These are phyloP conservation scores for Hippopotamyrus pictus DNA, from an alignment of 2,797 vertebrate genomes.

Conservation along the genomic window DNA sequence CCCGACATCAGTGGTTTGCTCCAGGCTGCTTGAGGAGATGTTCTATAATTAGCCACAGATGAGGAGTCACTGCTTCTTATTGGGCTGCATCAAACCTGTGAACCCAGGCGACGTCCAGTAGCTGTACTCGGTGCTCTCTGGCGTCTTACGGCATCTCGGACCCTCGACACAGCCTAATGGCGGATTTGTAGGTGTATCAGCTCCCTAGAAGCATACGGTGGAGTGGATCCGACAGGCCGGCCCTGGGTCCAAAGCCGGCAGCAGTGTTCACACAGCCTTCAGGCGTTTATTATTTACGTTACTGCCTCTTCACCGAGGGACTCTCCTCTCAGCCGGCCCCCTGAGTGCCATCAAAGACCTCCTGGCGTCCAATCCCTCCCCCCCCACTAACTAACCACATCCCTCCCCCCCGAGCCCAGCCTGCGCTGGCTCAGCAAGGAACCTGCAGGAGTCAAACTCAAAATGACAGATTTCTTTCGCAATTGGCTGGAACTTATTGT, in stretches of 20 bases:
- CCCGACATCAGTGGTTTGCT: background rate
- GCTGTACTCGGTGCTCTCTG: constrained; percentile 23
- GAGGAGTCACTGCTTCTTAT: background rate
- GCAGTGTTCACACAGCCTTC: background rate
- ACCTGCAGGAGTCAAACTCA: constrained; percentile 21
- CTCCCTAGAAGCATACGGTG: background rate
- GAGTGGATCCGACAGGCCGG: background rate
- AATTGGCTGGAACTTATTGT: constrained; percentile 27
- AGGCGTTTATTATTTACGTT: background rate
- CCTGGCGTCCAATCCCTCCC: background rate
- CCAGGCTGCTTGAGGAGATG: background rate
- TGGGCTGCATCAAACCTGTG: background rate
- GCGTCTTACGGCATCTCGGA: constrained; percentile 34
- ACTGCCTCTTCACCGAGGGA: background rate
- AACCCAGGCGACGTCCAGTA: background rate
- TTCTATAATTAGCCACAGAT: background rate
- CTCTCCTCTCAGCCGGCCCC: background rate
- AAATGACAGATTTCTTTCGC: constrained; percentile 32
- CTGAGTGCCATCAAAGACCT: background rate
- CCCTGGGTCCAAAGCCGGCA: background rate
- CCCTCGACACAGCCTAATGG: constrained; percentile 34
- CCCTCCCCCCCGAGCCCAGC: background rate
- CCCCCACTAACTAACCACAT: background rate
- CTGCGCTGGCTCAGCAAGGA: background rate
- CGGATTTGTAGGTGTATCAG: constrained; percentile 31